Evolutionary conservation across 2,113 vertebrate species (phyloP).

Genomic region (Isurus oxyrinchus): DNA sequence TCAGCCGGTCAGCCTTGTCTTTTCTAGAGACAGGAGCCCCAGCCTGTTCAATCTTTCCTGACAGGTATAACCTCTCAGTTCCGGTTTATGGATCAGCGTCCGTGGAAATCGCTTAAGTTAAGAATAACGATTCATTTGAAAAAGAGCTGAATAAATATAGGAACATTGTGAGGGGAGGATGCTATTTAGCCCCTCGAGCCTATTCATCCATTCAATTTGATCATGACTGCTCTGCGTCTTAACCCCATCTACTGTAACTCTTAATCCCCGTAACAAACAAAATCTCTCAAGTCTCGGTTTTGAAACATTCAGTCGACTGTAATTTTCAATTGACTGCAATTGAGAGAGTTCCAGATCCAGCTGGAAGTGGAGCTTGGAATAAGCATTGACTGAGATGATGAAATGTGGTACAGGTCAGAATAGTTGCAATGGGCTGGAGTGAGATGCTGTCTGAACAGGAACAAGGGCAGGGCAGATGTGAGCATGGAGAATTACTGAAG

Average conservation of each 20-base stretch:
- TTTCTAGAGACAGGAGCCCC: too few relatives aligned
- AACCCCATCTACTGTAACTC: neutral
- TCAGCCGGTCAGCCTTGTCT: too few relatives aligned
- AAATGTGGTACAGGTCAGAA: neutral
- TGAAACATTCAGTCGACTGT: neutral
- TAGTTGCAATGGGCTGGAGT: neutral
- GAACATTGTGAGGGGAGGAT: too few relatives aligned
- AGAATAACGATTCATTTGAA: too few relatives aligned
- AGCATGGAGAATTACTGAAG: neutral
- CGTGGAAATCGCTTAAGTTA: too few relatives aligned
- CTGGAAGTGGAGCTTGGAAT: neutral
- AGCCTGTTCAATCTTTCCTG: too few relatives aligned
- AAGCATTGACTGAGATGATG: neutral
- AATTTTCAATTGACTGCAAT: neutral
- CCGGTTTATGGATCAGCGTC: too few relatives aligned
- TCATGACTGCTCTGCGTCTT: neutral
- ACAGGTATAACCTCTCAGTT: too few relatives aligned
- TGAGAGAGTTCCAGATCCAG: neutral
- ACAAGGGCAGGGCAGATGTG: neutral
- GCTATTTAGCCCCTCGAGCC: too few relatives aligned
- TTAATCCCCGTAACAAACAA: neutral
- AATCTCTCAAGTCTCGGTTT: neutral
- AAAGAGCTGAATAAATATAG: too few relatives aligned
- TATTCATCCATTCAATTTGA: neutral
- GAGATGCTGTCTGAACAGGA: neutral